Evolutionary conservation across 2,797 vertebrate genomes (phyloP).

Genomic region (Percopsis omiscomaycus): DNA sequence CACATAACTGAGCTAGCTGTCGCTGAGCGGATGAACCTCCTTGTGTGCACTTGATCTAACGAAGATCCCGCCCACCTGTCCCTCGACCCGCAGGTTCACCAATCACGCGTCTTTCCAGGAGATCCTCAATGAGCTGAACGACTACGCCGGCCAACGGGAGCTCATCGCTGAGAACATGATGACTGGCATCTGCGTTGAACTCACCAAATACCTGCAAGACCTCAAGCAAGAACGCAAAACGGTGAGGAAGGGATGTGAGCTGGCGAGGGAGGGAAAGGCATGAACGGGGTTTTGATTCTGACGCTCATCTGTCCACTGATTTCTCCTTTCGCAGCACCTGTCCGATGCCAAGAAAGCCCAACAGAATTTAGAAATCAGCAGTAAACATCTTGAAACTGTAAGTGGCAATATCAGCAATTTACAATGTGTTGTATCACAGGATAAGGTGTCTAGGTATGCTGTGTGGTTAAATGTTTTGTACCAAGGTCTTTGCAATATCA

Average conservation of each 20-base stretch:
- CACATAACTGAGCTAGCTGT: too few species aligned
- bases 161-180: constrained; percentile 92
- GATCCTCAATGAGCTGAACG: constrained; percentile 90
- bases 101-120: constrained; percentile 91
- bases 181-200: constrained; percentile 81
- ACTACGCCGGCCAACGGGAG: constrained; percentile 92
- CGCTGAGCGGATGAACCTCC: too few species aligned
- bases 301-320: constrained; percentile 5
- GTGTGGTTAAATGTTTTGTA: too few species aligned
- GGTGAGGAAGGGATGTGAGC: constrained; percentile 70
- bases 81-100: constrained; percentile 81
- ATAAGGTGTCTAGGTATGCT: too few species aligned
- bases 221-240: constrained; percentile 91
- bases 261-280: not conserved
- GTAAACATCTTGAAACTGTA: constrained; percentile 86
- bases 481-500: too few species aligned
- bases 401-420: constrained; percentile 48
- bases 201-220: constrained; percentile 89
- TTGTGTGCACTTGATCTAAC: too few species aligned
- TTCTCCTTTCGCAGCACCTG: constrained; percentile 72
- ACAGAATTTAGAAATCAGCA: constrained; percentile 82
- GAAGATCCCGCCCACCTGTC: not conserved
- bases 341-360: constrained; percentile 84
- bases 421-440: not conserved
- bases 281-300: not conserved